Conservation (phyloP, 2,888 invertebrate genomes). For the Heliconius cydno region DNA sequence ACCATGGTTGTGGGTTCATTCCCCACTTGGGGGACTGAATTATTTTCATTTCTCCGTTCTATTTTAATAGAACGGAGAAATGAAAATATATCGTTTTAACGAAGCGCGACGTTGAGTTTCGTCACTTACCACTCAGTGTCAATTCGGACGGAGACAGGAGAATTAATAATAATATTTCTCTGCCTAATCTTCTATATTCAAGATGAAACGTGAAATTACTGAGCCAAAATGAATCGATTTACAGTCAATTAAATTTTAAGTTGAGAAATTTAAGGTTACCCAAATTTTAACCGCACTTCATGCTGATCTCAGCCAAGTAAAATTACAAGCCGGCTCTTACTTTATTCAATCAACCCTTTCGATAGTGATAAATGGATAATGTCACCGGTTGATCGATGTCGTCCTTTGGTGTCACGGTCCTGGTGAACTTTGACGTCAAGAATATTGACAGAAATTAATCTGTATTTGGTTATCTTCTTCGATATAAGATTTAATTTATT, state of each 20-base stretch:
- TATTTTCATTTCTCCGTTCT: too few species aligned
- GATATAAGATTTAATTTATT: not conserved
- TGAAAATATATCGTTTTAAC: too few species aligned
- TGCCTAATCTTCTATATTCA: too few species aligned
- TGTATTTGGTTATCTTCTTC: not conserved
- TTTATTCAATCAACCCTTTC: slow-evolving; percentile 73
- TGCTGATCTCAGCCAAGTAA: slow-evolving; percentile 48
- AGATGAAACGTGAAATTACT: not conserved
- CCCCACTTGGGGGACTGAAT: too few species aligned
- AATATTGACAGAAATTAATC: slow-evolving; percentile 19
- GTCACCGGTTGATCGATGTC: slow-evolving; percentile 68
- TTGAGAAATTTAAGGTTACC: slow-evolving; percentile 2
- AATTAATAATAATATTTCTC: too few species aligned
- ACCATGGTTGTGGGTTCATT: too few species aligned
- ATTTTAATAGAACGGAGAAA: too few species aligned
- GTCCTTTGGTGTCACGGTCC: slow-evolving; percentile 40
- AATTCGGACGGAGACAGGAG: too few species aligned
- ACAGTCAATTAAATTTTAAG: slow-evolving; percentile 16
- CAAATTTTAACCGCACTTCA: slow-evolving; percentile 15
- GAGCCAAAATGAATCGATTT: not conserved
- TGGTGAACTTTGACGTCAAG: slow-evolving; percentile 26
- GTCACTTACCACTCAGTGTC: too few species aligned
- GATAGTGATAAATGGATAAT: slow-evolving; percentile 72
- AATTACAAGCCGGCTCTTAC: slow-evolving; percentile 53
- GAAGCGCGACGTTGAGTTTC: too few species aligned